Base-by-base conservation (phyloP, 1,140 invertebrate genomes). In the Diprion similis region DNA sequence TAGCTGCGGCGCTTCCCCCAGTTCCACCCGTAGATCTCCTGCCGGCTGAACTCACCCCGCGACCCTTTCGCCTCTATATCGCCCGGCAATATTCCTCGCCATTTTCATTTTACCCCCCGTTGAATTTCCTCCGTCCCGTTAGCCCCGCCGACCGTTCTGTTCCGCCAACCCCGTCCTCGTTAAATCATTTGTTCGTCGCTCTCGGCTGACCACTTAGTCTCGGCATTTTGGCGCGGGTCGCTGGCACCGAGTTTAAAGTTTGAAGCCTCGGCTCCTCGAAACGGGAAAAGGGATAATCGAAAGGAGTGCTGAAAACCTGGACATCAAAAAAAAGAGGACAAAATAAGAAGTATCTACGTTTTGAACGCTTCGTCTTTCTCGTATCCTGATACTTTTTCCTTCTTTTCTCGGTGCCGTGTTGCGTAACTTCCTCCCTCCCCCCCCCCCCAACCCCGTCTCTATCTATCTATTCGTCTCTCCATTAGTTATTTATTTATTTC, bases 101-200 rank as follows among this genome's bases (percentile, higher is more conserved):
- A 59, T 59, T 59, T 59, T 59, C 51, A 59, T 59, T 59, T 59
- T 37, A 37, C 24, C 24, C 51, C 51, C 51, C 11, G 51, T 76
- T 78, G 79, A 78, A 74, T 65, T 68, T 67, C 10, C 66, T 24
- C 66, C 67, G 70, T 78, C 73, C 78, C 81, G 76, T 73, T 79
- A 78, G 65, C 81, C 81, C 79, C 82, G 83, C 83, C 83, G 79
- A 82, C 83, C 83, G 79, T 73, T 82, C 78, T 79, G 80, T 78
- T 72, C 80, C 82, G 82, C 78, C 80, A 82, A 77, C 82, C 81
- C 82, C 82, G 77, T 80, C 78, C 83, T 87, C 85, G 83, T 87
- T 87, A 85, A 85, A 84, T 86, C 84, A 84, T 84, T 87, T 85
- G 85, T 86, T 84, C 84, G 83, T 78, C 74, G 78, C 76, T 80